A percentile compares a stretch with the other conserved stretches of the same genome.
These are phyloP conservation scores for Drosophila elegans DNA, from an alignment of 1,140 invertebrate species.

Conservation along the genomic window DNA sequence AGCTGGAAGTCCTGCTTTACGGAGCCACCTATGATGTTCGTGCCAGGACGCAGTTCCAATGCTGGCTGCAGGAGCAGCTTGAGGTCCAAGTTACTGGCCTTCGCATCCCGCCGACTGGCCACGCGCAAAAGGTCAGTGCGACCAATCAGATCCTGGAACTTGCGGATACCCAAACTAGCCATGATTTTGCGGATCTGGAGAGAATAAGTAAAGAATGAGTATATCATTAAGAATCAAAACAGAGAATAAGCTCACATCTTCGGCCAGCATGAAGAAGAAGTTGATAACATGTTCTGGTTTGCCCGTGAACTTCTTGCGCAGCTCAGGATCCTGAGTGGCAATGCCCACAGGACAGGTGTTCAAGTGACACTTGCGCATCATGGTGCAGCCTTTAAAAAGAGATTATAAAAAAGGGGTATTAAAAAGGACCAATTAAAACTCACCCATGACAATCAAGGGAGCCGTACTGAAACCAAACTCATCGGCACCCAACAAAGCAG, in stretches of 20 bases:
- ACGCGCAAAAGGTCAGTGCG: constrained; percentile 95
- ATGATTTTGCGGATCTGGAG: constrained; percentile 92
- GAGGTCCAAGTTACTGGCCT: constrained; percentile 95
- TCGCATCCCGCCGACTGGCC: constrained; percentile 87
- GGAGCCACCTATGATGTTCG: constrained; percentile 96
- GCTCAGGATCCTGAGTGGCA: constrained; percentile 97
- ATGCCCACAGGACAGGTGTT: constrained; percentile 99
- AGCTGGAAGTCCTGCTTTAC: constrained; percentile 95
- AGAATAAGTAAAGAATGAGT: neutral
- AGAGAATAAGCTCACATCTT: constrained; percentile 90
- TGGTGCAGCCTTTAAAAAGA: constrained; percentile 92
- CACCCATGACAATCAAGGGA: constrained; percentile 96
- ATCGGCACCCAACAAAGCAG: constrained; percentile 97
- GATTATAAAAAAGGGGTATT: neutral
- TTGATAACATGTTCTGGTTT: constrained; percentile 99
- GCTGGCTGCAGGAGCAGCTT: constrained; percentile 95
- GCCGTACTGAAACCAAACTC: constrained; percentile 99
- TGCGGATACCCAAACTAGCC: constrained; percentile 95
- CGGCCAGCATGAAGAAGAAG: constrained; percentile 98
- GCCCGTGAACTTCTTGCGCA: constrained; percentile 98
- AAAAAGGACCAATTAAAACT: constrained; percentile 18
- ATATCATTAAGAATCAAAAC: rapidly evolving
- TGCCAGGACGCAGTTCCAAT: constrained; percentile 93
- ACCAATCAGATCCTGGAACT: constrained; percentile 97
- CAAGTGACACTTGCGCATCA: constrained; percentile 99